Conservation (phyloP, 2,888 invertebrate species). For the Monochamus alternatus region DNA sequence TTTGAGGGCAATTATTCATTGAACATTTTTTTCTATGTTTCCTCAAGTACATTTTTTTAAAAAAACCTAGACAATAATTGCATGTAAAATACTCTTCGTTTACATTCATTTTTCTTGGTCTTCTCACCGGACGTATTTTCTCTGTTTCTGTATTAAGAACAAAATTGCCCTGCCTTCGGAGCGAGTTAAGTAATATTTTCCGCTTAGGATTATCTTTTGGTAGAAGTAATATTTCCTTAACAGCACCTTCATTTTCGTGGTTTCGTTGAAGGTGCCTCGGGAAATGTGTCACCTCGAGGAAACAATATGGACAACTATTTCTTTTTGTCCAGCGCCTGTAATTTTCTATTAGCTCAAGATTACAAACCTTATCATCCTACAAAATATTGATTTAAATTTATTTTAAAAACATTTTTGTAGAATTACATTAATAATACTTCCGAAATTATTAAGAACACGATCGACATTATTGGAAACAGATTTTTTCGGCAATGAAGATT, state of each 20-base stretch:
- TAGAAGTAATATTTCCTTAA: constrained; percentile 14
- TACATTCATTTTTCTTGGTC: too few species aligned
- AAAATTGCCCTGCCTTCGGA: constrained; percentile 37
- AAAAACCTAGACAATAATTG: too few species aligned
- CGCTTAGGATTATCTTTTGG: constrained; percentile 19
- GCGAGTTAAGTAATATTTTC: constrained; percentile 31
- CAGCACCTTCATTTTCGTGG: constrained; percentile 28
- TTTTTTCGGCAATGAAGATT: not conserved
- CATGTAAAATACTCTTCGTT: too few species aligned
- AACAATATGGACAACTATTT: constrained; percentile 32
- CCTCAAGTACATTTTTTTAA: too few species aligned
- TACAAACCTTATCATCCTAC: constrained; percentile 8
- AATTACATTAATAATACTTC: constrained; percentile 11
- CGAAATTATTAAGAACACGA: constrained; percentile 6
- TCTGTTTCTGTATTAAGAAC: not conserved
- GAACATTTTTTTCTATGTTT: too few species aligned
- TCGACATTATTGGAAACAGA: constrained; percentile 8
- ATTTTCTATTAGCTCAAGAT: not conserved
- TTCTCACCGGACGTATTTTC: constrained; percentile 17
- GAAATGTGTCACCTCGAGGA: constrained; percentile 28
- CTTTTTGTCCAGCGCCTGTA: constrained; percentile 30
- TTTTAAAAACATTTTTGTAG: constrained; percentile 1
- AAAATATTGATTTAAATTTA: constrained; percentile 4
- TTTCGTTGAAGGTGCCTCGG: constrained; percentile 21
- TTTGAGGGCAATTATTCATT: too few species aligned